Conservation (phyloP, 2,888 invertebrate genomes). For the Patella pellucida region DNA sequence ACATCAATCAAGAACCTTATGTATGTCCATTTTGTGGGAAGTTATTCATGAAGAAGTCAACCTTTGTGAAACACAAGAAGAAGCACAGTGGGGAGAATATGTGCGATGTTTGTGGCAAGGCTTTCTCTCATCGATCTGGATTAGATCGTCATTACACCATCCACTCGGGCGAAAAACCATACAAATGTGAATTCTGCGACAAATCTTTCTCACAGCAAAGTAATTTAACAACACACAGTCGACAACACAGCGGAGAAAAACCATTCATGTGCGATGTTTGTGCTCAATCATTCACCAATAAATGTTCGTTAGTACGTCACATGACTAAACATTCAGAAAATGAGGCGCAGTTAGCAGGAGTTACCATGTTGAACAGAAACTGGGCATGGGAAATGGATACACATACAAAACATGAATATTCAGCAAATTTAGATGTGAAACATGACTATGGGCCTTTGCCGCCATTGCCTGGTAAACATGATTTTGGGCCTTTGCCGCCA, state of each 20-base stretch:
- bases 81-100: not conserved
- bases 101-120: conserved; percentile 4
- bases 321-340: conserved; percentile 4
- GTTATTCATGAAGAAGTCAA: not conserved
- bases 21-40: not conserved
- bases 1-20: not conserved
- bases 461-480: too few species aligned
- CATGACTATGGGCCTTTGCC: too few species aligned
- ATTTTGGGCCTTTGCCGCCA: too few species aligned
- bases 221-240: not conserved
- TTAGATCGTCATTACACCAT: not conserved
- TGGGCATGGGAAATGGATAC: too few species aligned
- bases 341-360: conserved; percentile 4
- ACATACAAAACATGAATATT: too few species aligned
- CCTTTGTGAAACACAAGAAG: not conserved
- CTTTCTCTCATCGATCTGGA: not conserved
- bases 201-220: not conserved
- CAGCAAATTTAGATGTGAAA: too few species aligned
- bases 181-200: not conserved
- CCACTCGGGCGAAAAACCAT: not conserved
- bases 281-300: conserved; percentile 7
- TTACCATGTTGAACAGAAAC: not conserved
- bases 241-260: not conserved
- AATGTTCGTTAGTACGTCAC: conserved; percentile 8
- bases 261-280: not conserved